Percentiles rank a stretch among this genome's conserved stretches.
Conservation (phyloP, 2,113 vertebrate genomes). For the Myxocyprinus asiaticus region DNA sequence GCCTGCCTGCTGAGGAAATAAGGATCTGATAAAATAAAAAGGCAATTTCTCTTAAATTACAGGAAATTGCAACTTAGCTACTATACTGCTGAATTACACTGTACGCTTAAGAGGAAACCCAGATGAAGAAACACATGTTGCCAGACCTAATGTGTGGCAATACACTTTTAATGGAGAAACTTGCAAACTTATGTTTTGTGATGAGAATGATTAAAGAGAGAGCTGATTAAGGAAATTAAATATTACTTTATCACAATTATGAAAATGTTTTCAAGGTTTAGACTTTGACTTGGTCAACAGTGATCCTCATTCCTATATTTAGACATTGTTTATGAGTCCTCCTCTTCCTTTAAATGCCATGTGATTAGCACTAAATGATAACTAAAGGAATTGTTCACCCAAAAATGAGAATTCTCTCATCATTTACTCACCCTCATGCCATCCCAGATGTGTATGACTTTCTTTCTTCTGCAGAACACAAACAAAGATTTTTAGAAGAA, state of each 20-base stretch:
- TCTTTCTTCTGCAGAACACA: no score
- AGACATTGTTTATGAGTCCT: no score
- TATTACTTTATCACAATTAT: conserved; percentile 29
- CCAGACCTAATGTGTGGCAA: conserved; percentile 52
- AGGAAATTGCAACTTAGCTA: conserved; percentile 61
- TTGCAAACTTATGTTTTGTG: neutral
- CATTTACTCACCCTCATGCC: no score
- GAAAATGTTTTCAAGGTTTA: conserved; percentile 34
- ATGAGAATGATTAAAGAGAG: neutral
- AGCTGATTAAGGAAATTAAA: neutral
- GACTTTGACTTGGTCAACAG: neutral
- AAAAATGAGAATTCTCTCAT: no score
- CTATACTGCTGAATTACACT: conserved; percentile 48
- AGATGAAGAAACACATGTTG: conserved; percentile 53
- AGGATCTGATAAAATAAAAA: conserved; percentile 33
- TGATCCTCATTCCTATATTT: conserved; percentile 46
- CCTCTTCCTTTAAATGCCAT: no score
- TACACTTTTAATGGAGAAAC: conserved; percentile 49
- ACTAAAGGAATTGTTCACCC: no score
- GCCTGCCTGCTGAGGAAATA: neutral
- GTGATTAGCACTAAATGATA: no score
- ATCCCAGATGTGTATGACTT: no score
- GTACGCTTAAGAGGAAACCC: conserved; percentile 40
- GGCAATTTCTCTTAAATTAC: conserved; percentile 42
- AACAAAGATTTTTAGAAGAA: no score